Conservation (phyloP, 2,888 invertebrate species). For the Lucinisca nassula region DNA sequence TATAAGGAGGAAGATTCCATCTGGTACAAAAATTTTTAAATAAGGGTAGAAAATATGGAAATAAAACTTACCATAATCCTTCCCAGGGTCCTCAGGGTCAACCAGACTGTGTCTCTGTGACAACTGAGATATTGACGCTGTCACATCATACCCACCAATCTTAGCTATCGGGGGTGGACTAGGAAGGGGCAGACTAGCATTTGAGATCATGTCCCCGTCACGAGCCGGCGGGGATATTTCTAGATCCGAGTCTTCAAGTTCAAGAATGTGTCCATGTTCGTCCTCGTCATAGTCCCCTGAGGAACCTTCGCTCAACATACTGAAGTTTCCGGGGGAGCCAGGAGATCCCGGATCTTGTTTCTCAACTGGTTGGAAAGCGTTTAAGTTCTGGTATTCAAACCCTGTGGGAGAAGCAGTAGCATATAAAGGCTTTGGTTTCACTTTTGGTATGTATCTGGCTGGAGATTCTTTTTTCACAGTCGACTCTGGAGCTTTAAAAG, state of each 20-base stretch:
- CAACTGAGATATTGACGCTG: conserved; percentile 60
- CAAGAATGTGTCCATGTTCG: conserved; percentile 65
- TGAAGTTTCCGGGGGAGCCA: conserved; percentile 70
- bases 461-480: conserved; percentile 35
- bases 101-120: conserved; percentile 65
- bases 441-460: conserved; percentile 42
- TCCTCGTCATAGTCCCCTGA: conserved; percentile 67
- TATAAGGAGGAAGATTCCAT: too few species aligned
- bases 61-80: conserved; percentile 57
- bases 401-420: conserved; percentile 62
- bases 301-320: conserved; percentile 78
- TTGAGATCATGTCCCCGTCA: conserved; percentile 77
- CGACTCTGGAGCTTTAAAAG: conserved; percentile 50
- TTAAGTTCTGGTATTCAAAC: conserved; percentile 59
- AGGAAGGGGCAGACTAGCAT: conserved; percentile 78
- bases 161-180: conserved; percentile 74
- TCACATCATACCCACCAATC: conserved; percentile 59
- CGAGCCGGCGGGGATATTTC: conserved; percentile 76
- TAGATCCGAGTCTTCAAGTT: conserved; percentile 76
- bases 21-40: too few species aligned
- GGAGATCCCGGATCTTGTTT: conserved; percentile 20
- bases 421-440: conserved; percentile 64
- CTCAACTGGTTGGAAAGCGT: conserved; percentile 30
- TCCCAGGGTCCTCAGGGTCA: conserved; percentile 24
- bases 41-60: too few species aligned